Conservation (phyloP, 2,113 vertebrate genomes). For the Polypterus senegalus region DNA sequence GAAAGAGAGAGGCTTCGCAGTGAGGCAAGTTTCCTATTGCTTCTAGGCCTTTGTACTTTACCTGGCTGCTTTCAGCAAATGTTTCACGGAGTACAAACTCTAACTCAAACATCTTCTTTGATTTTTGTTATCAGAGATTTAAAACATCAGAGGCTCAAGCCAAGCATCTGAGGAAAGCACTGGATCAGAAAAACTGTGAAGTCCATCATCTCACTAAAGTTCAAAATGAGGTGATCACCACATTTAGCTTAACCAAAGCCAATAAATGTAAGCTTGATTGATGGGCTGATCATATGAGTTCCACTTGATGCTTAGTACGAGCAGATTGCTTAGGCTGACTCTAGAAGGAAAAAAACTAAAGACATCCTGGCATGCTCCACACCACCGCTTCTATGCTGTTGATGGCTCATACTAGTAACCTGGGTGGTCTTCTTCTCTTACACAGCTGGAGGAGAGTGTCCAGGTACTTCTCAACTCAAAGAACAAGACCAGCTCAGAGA, state of each 20-base stretch:
- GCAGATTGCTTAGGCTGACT: no score
- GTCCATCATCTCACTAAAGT: slow-evolving; percentile 25
- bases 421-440: background rate
- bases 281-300: no score
- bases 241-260: no score
- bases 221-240: slow-evolving; percentile 44
- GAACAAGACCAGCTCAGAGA: slow-evolving; percentile 24
- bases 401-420: background rate
- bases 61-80: background rate
- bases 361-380: no score
- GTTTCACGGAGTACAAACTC: no score
- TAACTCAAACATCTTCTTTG: background rate
- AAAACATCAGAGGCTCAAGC: slow-evolving; percentile 1
- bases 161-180: slow-evolving; percentile 28
- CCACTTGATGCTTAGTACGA: no score
- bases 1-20: slow-evolving; percentile 37
- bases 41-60: no score
- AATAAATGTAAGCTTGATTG: no score
- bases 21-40: slow-evolving; percentile 27
- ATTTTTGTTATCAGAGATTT: background rate
- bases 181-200: slow-evolving; percentile 42
- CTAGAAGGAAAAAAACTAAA: no score
- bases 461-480: slow-evolving; percentile 26
- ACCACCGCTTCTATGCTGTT: background rate
- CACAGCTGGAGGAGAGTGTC: slow-evolving; percentile 44